phyloP scores from a whole-genome alignment of 2,888 invertebrate genomes.

The Euzetes globulus region DNA sequence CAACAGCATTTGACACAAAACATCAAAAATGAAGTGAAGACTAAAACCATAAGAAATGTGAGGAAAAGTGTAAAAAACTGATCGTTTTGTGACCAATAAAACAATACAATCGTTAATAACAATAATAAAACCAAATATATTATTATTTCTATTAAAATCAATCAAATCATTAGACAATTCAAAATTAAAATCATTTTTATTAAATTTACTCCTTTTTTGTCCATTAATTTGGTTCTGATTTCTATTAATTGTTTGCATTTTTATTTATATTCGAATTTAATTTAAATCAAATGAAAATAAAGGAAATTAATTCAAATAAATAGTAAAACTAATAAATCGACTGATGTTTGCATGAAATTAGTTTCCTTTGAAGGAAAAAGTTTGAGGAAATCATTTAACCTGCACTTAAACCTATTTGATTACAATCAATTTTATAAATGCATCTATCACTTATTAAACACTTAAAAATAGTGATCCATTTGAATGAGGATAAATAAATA shows the following conservation, averaged over 20 bases:
- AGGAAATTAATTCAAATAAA: too few relatives aligned
- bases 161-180: not conserved
- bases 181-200: not conserved
- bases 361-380: too few relatives aligned
- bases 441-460: too few relatives aligned
- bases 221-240: not conserved
- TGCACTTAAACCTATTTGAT: too few relatives aligned
- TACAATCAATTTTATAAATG: too few relatives aligned
- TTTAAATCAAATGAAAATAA: too few relatives aligned
- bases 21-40: not conserved
- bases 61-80: not conserved
- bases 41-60: not conserved
- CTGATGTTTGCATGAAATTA: too few relatives aligned
- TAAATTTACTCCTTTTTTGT: not conserved
- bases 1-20: constrained; percentile 7
- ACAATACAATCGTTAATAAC: not conserved
- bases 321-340: too few relatives aligned
- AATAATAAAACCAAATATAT: not conserved
- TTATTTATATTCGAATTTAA: too few relatives aligned
- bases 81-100: not conserved
- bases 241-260: not conserved
- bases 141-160: not conserved
- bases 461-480: too few relatives aligned
- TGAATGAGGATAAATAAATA: too few relatives aligned
- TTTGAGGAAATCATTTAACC: too few relatives aligned